Base-by-base conservation (phyloP, 2,797 vertebrate species). In the Lindbergichthys nudifrons region DNA sequence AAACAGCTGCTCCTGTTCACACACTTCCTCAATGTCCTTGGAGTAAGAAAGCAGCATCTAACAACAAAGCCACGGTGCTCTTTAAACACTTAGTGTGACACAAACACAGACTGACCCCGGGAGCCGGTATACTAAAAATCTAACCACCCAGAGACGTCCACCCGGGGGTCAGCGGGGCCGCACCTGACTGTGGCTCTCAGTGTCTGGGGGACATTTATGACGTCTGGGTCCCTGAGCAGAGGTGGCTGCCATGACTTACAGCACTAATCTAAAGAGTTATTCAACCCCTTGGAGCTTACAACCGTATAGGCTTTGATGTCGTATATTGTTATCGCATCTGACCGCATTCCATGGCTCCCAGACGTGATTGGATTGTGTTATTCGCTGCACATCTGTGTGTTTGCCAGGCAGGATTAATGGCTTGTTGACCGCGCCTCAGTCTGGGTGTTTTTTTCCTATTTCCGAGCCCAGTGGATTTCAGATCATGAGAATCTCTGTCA, bases 191-290 rank as follows among this genome's bases (percentile, higher is more conserved):
- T 50, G 80, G 70, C 89, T 73, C 67, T 84, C 68, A 62, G 42
- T 83, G 89, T 93, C 90, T 92, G 85, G 79, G 21, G 87, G 88
- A 84, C 87, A 73, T 93, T 92, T 91, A 93, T 91, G 89, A 91
- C 68, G 83, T 92, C 89, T 90, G 88, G 88, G 79, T 87, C 77
- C 73, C 75, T 76, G 86, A 87, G 72, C 75, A 76, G 80, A 60
- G 77, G 80, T 72, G 75, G 83, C 82, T 79, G 84, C 81, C 82
- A 71, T 91, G 86, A 88, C 81, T 90, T 89, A 92, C 81, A 66
- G 79, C 80, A 42, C 87, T 92, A 91, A 91, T 91, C 91, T 90
- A 73, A 83, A 82, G 64, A 83, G 90, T 92, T 92, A 92, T 87
- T 89, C 88, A 89, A 88, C 75, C 81, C 87, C 83, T 70, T 13